Evolutionary conservation across 30 jellyfish, hydroid and myxozoan species (phyloP).

Genomic region (Aurelia aurita complex sp. Pacific): DNA sequence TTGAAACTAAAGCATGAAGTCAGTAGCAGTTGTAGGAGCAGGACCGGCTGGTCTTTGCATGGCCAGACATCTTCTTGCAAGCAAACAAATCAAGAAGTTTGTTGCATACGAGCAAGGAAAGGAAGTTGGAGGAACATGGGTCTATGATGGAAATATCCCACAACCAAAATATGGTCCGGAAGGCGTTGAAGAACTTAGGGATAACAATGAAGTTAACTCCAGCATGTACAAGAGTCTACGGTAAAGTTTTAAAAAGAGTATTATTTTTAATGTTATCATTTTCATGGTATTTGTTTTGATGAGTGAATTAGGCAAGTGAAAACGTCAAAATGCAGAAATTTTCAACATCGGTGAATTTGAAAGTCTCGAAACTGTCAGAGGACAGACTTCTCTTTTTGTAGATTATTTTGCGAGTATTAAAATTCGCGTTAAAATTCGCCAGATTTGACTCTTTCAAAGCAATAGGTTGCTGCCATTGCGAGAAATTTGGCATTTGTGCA

Average conservation of each 20-base stretch:
- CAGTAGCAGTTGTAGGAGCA: slow-evolving; percentile 89
- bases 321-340: too few relatives aligned
- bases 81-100: slow-evolving; percentile 5
- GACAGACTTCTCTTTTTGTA: too few relatives aligned
- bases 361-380: too few relatives aligned
- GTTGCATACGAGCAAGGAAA: slow-evolving; percentile 59
- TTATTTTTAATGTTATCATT: too few relatives aligned
- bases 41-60: slow-evolving; percentile 92
- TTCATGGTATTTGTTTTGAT: too few relatives aligned
- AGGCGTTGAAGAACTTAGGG: slow-evolving; percentile 26
- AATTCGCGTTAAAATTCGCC: too few relatives aligned
- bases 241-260: not conserved
- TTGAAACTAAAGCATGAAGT: slow-evolving; percentile 9
- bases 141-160: slow-evolving; percentile 36
- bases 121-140: slow-evolving; percentile 85
- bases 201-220: slow-evolving; percentile 37
- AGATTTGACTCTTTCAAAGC: too few relatives aligned
- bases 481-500: too few relatives aligned
- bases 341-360: too few relatives aligned
- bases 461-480: too few relatives aligned
- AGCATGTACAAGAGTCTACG: slow-evolving; percentile 67
- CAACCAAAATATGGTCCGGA: slow-evolving; percentile 2
- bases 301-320: too few relatives aligned
- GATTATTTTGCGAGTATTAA: too few relatives aligned
- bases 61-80: slow-evolving; percentile 60